Evolutionary conservation across 2,888 invertebrate species (phyloP).

Genomic region (Lepidocyrtoides sp.): DNA sequence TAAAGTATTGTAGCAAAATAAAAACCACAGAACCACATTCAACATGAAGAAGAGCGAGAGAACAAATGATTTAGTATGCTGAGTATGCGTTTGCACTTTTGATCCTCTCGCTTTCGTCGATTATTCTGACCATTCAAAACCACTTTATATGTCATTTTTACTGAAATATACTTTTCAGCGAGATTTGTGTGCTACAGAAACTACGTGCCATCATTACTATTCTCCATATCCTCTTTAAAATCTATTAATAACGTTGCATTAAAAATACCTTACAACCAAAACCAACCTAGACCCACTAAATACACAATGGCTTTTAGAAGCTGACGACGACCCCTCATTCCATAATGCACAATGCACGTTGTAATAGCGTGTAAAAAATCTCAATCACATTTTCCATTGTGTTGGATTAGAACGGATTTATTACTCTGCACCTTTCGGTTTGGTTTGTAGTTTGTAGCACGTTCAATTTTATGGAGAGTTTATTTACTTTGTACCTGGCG

Average conservation of each 20-base stretch:
- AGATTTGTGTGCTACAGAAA: not conserved
- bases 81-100: slow-evolving; percentile 4
- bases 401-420: not conserved
- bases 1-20: not conserved
- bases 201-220: slow-evolving; percentile 28
- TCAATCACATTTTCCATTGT: slow-evolving; percentile 18
- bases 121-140: slow-evolving; percentile 35
- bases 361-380: not conserved
- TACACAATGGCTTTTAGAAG: not conserved
- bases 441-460: not conserved
- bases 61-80: slow-evolving; percentile 23
- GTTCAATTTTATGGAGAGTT: not conserved
- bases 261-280: not conserved
- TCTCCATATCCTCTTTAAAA: slow-evolving; percentile 4
- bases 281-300: slow-evolving; percentile 6
- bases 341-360: not conserved
- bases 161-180: slow-evolving; percentile 2
- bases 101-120: slow-evolving; percentile 12
- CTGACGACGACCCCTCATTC: not conserved
- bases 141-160: slow-evolving; percentile 31
- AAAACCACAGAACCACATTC: not conserved
- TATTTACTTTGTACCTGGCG: too few species aligned
- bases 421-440: not conserved
- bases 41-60: not conserved
- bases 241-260: slow-evolving; percentile 18